Base-by-base conservation (phyloP, 2,113 vertebrate genomes). In the Erythrocercus mccallii region DNA sequence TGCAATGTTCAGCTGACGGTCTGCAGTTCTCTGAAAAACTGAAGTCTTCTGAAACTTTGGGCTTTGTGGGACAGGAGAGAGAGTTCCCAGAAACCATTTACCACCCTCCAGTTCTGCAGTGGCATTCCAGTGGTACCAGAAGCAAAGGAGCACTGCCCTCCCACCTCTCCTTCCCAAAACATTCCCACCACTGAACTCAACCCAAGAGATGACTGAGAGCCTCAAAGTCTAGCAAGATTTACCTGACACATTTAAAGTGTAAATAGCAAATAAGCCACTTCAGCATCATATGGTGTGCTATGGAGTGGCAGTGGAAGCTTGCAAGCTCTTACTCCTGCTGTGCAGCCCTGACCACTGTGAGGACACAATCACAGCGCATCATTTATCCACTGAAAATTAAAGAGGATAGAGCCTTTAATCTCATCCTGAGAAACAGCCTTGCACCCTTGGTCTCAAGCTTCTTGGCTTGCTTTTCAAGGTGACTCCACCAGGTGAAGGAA, bases 1-100 rank as follows among this genome's bases (percentile, higher is more conserved):
- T 3, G 3, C 3, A 0, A 79, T 0, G 0, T 60, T 88, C 1
- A 1, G 42, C 71, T 95, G 76, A 80, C 3, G 0, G 69, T 74
- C 82, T 95, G 90, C 11, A 28, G 64, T 74, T 90, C 79, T 86
- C 56, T 45, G 79, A 76, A 70, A 91, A 88, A 80, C 1, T 3
- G 33, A 56, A 76, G 38, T n/a, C 30, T 89, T 89, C 28, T 18
- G 44, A 78, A 78, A 62, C 23, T 68, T 44, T 19, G n/a, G 79
- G 44, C 22, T 83, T 44, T 71, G 33, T 66, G 37, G 68, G 28
- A 20, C 6, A 11, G 42, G 25, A 56, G 40, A 25, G 3, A 0
- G 0, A 95, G 35, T 58, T 83, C 79, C 50, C 87, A 86, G n/a
- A 27, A 78, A 53, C 3, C 27, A 51, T 40, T 44, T 28, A 19